Percentiles rank a stretch among this genome's conserved stretches.
Evolutionary conservation across 1,140 invertebrate species (phyloP).

Genomic region (Aplysia californica): DNA sequence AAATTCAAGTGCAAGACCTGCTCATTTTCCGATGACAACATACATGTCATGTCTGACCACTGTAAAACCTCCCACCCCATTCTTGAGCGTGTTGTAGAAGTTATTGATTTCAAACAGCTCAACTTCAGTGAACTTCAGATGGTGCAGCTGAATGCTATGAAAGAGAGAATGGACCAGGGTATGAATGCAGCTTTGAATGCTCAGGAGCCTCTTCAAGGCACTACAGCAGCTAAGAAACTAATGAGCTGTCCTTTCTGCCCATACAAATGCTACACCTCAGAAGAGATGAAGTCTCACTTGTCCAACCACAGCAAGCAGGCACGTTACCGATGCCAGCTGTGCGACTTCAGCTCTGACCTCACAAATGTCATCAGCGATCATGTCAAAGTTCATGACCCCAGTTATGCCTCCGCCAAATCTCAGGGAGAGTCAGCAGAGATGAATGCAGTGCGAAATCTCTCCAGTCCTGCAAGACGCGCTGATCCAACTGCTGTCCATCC

Average conservation of each 20-base stretch:
- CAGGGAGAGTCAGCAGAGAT: not conserved
- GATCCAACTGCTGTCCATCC: not conserved
- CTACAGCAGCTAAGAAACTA: not conserved
- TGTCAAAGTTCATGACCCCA: conserved; percentile 13
- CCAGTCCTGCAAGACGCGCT: not conserved
- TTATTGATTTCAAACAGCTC: conserved; percentile 20
- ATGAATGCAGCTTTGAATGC: no score
- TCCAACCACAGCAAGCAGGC: conserved; percentile 11
- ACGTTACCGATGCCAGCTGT: conserved; percentile 1
- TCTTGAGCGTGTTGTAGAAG: conserved; percentile 18
- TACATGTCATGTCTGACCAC: conserved; percentile 22
- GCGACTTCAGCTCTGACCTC: conserved; percentile 19
- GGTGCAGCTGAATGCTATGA: conserved; percentile 13
- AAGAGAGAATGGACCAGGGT: not conserved
- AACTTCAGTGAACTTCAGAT: conserved; percentile 23
- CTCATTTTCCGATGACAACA: conserved; percentile 24
- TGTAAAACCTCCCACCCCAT: conserved; percentile 18
- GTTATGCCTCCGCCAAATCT: not conserved
- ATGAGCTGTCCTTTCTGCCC: conserved; percentile 24
- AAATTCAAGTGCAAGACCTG: conserved; percentile 21
- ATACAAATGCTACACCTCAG: not conserved
- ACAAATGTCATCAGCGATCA: conserved; percentile 6
- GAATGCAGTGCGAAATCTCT: not conserved
- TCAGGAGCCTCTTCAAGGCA: not conserved
- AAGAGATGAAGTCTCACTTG: conserved; percentile 8